A percentile compares a stretch with the other conserved stretches of the same genome.
phyloP scores from a whole-genome alignment of 2,888 invertebrate genomes.

The Hermaeophaga mercurialis region DNA sequence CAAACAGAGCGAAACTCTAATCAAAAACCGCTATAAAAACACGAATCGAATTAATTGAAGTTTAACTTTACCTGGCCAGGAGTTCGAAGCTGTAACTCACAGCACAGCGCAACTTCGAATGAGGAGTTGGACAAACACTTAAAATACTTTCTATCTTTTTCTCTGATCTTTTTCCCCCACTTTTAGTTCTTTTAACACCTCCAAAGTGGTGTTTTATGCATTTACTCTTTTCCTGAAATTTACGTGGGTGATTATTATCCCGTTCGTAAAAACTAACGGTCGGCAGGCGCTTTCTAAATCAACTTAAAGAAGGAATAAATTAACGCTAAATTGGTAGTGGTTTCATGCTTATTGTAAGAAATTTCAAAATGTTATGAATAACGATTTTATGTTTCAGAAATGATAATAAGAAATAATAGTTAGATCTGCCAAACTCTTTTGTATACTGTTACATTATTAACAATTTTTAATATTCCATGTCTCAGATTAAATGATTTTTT shows the following conservation, averaged over 20 bases:
- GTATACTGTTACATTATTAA: no score
- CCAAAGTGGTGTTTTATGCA: conserved; percentile 35
- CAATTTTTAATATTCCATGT: no score
- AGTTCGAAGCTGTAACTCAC: conserved; percentile 43
- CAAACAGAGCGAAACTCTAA: neutral
- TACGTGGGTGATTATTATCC: conserved; percentile 34
- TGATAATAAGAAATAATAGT: no score
- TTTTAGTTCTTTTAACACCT: conserved; percentile 42
- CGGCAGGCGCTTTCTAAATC: no score
- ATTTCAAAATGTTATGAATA: no score
- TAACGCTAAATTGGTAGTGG: no score
- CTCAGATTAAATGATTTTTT: no score
- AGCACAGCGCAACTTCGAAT: conserved; percentile 49
- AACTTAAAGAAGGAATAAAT: no score
- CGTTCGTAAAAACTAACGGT: conserved; percentile 30
- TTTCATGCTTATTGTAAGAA: no score
- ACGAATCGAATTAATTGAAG: conserved; percentile 11
- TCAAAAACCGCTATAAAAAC: no score
- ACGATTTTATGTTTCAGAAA: no score
- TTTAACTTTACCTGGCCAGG: conserved; percentile 41
- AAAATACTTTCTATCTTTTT: conserved; percentile 45
- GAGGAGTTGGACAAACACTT: conserved; percentile 41
- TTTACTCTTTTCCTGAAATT: conserved; percentile 28
- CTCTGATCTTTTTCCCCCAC: conserved; percentile 44
- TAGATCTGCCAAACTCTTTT: no score